Conservation (phyloP, 1,140 invertebrate genomes). For the Drosophila murphyi region DNA sequence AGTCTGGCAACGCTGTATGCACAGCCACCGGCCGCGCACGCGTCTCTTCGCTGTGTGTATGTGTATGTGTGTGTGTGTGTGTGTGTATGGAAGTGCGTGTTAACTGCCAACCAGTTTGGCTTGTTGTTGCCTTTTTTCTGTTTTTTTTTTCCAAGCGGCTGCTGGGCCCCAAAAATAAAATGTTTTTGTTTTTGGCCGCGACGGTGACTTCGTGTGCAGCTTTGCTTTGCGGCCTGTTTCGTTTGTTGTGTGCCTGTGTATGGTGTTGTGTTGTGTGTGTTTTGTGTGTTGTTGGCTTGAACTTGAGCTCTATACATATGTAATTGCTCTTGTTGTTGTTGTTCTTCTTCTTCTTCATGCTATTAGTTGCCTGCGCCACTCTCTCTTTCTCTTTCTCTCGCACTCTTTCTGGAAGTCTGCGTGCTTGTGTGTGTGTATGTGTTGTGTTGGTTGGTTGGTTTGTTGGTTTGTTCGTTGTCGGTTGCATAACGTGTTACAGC, state of each 20-base stretch:
- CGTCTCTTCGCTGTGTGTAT: conserved; percentile 17
- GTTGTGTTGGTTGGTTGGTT: conserved; percentile 33
- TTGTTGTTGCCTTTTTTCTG: conserved; percentile 32
- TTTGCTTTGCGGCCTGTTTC: conserved; percentile 22
- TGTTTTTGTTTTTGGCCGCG: conserved; percentile 26
- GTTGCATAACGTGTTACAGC: conserved; percentile 83
- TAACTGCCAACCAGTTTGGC: conserved; percentile 44
- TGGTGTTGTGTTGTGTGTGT: conserved; percentile 31
- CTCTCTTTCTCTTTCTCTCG: conserved; percentile 40
- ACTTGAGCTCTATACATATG: conserved; percentile 84
- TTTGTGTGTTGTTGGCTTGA: conserved; percentile 74
- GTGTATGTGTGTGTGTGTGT: conserved; percentile 2
- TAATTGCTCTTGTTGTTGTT: conserved; percentile 64
- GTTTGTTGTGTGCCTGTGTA: conserved; percentile 27
- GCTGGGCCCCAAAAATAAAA: conserved; percentile 55
- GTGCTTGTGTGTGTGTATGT: conserved; percentile 38
- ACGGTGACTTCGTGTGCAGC: conserved; percentile 6
- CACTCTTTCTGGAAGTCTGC: conserved; percentile 40
- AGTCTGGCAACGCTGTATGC: conserved; percentile 30
- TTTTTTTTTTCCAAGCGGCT: conserved; percentile 23
- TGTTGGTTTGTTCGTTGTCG: conserved; percentile 41
- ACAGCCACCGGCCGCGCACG: conserved; percentile 39
- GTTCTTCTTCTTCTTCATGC: neutral
- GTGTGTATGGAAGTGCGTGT: conserved; percentile 29
- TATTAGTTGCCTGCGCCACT: conserved; percentile 30